Conservation (phyloP, 2,888 invertebrate genomes). For the Lepidocyrtinus sp. region DNA sequence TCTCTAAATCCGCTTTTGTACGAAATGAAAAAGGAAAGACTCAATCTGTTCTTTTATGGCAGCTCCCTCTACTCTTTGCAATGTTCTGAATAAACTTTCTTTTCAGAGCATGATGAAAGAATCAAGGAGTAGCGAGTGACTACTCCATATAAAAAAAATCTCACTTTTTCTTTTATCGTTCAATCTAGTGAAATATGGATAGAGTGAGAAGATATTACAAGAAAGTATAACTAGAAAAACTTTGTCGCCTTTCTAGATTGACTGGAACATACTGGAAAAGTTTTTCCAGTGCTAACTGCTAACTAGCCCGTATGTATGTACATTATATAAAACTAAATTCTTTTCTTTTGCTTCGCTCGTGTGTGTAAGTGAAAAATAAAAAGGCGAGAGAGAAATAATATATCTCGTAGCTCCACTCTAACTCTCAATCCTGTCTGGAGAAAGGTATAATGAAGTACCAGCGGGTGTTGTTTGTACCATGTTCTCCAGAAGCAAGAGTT, state of each 20-base stretch:
- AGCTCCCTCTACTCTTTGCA: slow-evolving; percentile 42
- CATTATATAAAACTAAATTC: not conserved
- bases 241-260: slow-evolving; percentile 61
- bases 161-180: slow-evolving; percentile 16
- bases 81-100: not conserved
- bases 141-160: not conserved
- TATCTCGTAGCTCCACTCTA: not conserved
- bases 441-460: slow-evolving; percentile 42
- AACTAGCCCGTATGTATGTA: not conserved
- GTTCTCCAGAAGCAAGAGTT: not conserved
- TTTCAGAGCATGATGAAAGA: too few relatives aligned
- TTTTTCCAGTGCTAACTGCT: not conserved
- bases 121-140: slow-evolving; percentile 22
- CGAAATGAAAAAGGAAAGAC: slow-evolving; percentile 61
- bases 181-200: not conserved
- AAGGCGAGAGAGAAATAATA: slow-evolving; percentile 5
- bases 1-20: slow-evolving; percentile 61
- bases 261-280: slow-evolving; percentile 49
- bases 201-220: not conserved
- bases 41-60: slow-evolving; percentile 61
- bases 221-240: slow-evolving; percentile 36
- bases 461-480: slow-evolving; percentile 36
- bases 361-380: slow-evolving; percentile 55
- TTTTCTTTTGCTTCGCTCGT: slow-evolving; percentile 22
- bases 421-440: not conserved